Conservation (phyloP, 2,888 invertebrate genomes). For the Tenodera sinensis region DNA sequence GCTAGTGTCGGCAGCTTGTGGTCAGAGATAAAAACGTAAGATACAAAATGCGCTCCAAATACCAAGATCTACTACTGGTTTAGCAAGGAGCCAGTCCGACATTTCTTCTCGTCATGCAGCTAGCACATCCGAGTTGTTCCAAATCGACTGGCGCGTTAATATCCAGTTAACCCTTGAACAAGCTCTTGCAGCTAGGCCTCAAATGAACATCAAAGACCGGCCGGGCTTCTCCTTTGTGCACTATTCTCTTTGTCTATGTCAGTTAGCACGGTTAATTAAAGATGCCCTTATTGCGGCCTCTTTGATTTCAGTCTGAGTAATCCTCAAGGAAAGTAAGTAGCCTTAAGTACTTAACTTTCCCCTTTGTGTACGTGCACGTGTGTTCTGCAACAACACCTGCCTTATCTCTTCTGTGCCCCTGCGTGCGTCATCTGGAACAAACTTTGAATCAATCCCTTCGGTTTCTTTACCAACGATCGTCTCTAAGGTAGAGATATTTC, state of each 20-base stretch:
- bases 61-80: too few species aligned
- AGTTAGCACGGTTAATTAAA: neutral
- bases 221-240: neutral
- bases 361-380: too few species aligned
- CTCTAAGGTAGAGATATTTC: too few species aligned
- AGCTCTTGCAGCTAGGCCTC: neutral
- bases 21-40: too few species aligned
- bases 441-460: too few species aligned
- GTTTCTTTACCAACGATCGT: too few species aligned
- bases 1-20: too few species aligned
- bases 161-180: neutral
- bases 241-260: neutral
- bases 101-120: neutral
- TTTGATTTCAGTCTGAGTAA: neutral
- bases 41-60: too few species aligned
- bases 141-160: neutral
- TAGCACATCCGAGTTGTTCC: neutral
- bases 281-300: neutral
- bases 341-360: slow-evolving; percentile 15
- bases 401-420: too few species aligned
- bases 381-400: too few species aligned
- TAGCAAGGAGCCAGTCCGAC: too few species aligned
- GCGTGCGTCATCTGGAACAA: too few species aligned
- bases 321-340: neutral
- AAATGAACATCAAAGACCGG: neutral